Base-by-base conservation (phyloP, 2,113 vertebrate genomes). In the Solea senegalensis region DNA sequence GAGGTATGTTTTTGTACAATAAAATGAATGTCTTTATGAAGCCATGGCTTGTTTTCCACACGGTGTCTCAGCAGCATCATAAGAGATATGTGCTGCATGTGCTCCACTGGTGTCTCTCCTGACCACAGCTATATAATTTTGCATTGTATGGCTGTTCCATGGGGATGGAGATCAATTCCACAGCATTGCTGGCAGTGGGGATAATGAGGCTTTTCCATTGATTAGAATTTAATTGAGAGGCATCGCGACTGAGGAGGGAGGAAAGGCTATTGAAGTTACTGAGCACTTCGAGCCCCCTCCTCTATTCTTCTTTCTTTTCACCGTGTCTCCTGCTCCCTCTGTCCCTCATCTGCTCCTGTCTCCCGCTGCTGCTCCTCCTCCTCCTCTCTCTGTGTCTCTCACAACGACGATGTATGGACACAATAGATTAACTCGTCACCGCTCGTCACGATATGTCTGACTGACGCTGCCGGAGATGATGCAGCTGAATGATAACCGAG, bases 201-300 rank as follows among this genome's bases (percentile, higher is more conserved):
- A 90, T 90, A 90, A 91, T 88, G 89, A 91, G 89, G 83, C 89
- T 84, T 85, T 89, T 67, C 80, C 88, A 90, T 90, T 86, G 90
- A 91, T 90, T 86, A 55, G 66, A 83, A 82, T 87, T 88, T 89
- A 90, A 91, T 89, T 91, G 90, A 88, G 88, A 89, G 84, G 76
- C 88, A 79, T 84, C 58, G 70, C 68, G 86, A 77, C 72, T 13
- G 64, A 76, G 66, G 82, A 72, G 65, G 74, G 54, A 72, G 74
- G 75, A 71, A 65, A 86, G 78, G 77, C 76, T 72, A 72, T 80
- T 78, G 89, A 76, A 88, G 82, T 79, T 71, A 72, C 76, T 77
- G 57, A 48, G 65, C 3, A 9, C 67, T 41, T 41, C 5, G 66
- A 72, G 46, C 54, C 74, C 81, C 62, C 45, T 48, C 58, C 51